Evolutionary conservation across 2,797 vertebrate species (phyloP).

Genomic region (Kryptopterus vitreolus): DNA sequence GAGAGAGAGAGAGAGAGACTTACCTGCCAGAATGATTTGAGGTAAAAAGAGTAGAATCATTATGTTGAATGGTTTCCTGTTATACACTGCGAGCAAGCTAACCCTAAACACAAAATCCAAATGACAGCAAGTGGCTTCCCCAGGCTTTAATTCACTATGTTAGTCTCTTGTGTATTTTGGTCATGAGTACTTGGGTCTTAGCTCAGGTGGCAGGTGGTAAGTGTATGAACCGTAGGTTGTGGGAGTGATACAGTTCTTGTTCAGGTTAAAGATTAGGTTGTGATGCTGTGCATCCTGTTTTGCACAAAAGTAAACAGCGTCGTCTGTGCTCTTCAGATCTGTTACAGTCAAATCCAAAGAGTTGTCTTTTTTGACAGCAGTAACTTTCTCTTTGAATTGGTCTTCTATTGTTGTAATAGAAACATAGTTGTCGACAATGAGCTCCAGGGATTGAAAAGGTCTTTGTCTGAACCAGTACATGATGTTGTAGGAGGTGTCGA

Average conservation of each 20-base stretch:
- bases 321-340: slow-evolving; percentile 18
- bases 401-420: slow-evolving; percentile 1
- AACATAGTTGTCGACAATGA: slow-evolving; percentile 37
- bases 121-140: slow-evolving; percentile 23
- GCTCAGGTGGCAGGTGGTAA: slow-evolving; percentile 29
- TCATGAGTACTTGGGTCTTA: background rate
- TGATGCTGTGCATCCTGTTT: slow-evolving; percentile 54
- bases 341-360: slow-evolving; percentile 14
- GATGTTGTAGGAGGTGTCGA: slow-evolving; percentile 34
- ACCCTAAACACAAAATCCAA: background rate
- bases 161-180: background rate
- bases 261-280: slow-evolving; percentile 10
- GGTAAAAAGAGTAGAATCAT: slow-evolving; percentile 10
- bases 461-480: slow-evolving; percentile 57
- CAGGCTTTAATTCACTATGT: background rate
- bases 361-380: slow-evolving; percentile 4
- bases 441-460: slow-evolving; percentile 32
- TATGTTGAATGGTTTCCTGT: background rate
- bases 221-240: background rate
- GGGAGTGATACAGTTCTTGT: slow-evolving; percentile 51
- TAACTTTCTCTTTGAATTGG: slow-evolving; percentile 35
- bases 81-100: background rate
- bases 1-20: background rate
- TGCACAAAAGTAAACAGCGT: slow-evolving; percentile 55
- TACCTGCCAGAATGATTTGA: slow-evolving; percentile 14